These are phyloP conservation scores for Tor tambroides DNA, from an alignment of 2,113 vertebrate species.

Conservation along the genomic window DNA sequence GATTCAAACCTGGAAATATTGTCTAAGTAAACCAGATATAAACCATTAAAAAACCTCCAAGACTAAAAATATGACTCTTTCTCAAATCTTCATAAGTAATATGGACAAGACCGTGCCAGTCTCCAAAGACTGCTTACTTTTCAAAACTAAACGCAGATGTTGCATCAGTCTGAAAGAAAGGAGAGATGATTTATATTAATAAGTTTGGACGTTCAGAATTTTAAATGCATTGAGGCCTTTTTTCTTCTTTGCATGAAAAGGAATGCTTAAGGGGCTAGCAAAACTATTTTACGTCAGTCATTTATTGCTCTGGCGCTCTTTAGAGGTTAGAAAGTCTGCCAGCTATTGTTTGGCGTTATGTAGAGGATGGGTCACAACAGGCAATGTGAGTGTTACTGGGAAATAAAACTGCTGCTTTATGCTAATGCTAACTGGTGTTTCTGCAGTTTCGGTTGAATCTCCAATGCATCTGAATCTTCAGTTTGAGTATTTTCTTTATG, in stretches of 20 bases:
- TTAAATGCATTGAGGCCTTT: neutral
- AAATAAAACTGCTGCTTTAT: neutral
- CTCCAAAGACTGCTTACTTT: neutral
- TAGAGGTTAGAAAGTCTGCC: slow-evolving; percentile 29
- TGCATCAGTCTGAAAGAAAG: neutral
- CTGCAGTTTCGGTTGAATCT: neutral
- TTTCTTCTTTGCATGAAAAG: neutral
- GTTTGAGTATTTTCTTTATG: neutral
- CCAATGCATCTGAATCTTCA: too few species aligned
- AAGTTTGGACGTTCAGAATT: neutral
- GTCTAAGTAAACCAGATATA: neutral
- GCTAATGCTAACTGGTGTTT: neutral
- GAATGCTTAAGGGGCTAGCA: neutral
- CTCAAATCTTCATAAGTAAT: neutral
- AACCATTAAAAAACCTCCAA: slow-evolving; percentile 7
- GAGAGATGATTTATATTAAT: neutral
- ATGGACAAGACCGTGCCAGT: neutral
- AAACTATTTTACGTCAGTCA: slow-evolving; percentile 30
- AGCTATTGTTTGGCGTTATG: slow-evolving; percentile 41
- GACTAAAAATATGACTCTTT: neutral
- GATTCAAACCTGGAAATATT: neutral
- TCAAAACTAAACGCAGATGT: slow-evolving; percentile 5
- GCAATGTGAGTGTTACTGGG: neutral
- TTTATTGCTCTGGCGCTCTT: slow-evolving; percentile 43
- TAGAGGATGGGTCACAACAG: neutral